phyloP scores from a whole-genome alignment of 1,140 invertebrate species.

The Drosophila chauvacae region DNA sequence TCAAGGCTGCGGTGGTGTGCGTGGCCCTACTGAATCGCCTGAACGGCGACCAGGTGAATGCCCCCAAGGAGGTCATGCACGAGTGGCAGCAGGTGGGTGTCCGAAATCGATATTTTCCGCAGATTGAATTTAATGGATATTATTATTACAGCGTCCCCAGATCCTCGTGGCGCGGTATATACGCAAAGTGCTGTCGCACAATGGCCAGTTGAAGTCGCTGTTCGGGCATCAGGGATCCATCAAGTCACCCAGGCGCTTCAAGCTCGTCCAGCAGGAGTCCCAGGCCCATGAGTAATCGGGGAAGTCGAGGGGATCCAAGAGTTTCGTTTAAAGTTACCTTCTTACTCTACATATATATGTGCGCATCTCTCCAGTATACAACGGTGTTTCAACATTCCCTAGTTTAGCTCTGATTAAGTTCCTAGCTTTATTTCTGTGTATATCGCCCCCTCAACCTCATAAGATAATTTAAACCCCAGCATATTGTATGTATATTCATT shows the following conservation, averaged over 20 bases:
- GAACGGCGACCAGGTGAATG: conserved; percentile 96
- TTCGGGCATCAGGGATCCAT: conserved; percentile 91
- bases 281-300: conserved; percentile 92
- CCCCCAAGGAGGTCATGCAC: conserved; percentile 94
- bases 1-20: conserved; percentile 96
- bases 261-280: conserved; percentile 95
- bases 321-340: conserved; percentile 42
- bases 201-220: conserved; percentile 88
- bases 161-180: conserved; percentile 95
- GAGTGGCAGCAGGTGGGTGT: conserved; percentile 91
- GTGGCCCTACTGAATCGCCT: conserved; percentile 97
- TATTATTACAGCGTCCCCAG: conserved; percentile 90
- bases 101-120: neutral
- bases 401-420: conserved; percentile 70
- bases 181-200: conserved; percentile 90
- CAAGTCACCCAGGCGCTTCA: conserved; percentile 93
- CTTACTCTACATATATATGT: conserved; percentile 12
- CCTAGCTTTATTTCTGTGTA: conserved; percentile 53
- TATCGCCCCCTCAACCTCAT: conserved; percentile 46
- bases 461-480: conserved; percentile 48
- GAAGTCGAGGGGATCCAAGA: conserved; percentile 4
- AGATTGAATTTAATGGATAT: neutral
- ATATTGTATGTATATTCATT: conserved; percentile 44
- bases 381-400: conserved; percentile 72
- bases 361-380: conserved; percentile 63